Percentiles rank a stretch among this genome's conserved stretches.
Conservation (phyloP, 53 echinoderm and acorn worm species). For the Arbacia lixula region DNA sequence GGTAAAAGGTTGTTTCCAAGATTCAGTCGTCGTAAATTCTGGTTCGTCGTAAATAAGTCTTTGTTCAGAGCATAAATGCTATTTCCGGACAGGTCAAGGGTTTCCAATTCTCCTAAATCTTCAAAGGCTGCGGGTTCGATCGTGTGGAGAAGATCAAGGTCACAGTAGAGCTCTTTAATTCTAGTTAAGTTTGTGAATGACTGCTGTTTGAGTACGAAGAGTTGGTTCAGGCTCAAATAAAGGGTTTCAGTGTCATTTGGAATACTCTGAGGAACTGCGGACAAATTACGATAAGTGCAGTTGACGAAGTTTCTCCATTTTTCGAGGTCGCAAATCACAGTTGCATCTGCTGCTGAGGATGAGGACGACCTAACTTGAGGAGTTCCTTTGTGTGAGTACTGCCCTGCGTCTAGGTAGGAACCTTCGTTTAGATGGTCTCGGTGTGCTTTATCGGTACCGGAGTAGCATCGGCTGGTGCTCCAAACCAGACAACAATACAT, state of each 20-base stretch:
- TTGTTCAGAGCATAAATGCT: not conserved
- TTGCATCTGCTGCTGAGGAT: not conserved
- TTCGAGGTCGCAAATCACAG: conserved; percentile 11
- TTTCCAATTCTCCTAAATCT: not conserved
- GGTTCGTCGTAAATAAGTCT: not conserved
- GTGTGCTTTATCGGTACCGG: too few species aligned
- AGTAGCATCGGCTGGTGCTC: too few species aligned
- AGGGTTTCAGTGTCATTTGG: conserved; percentile 18
- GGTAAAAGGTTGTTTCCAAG: not conserved
- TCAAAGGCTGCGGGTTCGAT: conserved; percentile 9
- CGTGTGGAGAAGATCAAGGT: not conserved
- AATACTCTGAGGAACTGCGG: conserved; percentile 13
- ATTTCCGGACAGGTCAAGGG: conserved; percentile 11
- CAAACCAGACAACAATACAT: too few species aligned
- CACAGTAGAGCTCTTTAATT: conserved; percentile 27
- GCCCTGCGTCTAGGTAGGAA: too few species aligned
- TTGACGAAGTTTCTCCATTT: conserved; percentile 27
- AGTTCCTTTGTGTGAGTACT: too few species aligned
- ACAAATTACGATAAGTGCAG: conserved; percentile 38
- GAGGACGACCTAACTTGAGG: too few species aligned
- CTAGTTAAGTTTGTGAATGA: not conserved
- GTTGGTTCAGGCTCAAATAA: not conserved
- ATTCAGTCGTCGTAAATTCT: conserved; percentile 7
- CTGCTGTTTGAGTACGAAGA: conserved; percentile 3
- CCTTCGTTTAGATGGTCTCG: too few species aligned